Conservation (phyloP, 1,140 invertebrate species). For the Panagrolaimus sp. region DNA sequence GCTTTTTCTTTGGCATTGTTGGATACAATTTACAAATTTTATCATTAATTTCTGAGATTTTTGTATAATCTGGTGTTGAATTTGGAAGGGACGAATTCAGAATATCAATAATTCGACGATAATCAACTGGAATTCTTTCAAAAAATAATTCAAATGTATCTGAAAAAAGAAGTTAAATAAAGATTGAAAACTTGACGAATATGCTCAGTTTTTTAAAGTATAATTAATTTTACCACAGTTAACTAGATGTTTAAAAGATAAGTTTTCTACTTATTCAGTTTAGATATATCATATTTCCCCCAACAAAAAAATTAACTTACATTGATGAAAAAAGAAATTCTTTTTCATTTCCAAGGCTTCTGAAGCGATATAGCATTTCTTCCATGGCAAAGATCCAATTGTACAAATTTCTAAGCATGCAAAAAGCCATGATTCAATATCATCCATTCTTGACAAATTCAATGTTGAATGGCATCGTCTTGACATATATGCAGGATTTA, state of each 20-base stretch:
- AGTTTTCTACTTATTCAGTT: no score
- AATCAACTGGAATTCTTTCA: background rate
- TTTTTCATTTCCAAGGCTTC: background rate
- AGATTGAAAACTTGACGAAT: no score
- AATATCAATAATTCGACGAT: background rate
- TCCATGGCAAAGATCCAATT: background rate
- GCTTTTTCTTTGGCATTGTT: background rate
- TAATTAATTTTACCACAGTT: no score
- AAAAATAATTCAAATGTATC: conserved; percentile 7
- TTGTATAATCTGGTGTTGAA: background rate
- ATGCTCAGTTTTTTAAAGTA: no score
- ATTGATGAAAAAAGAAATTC: conserved; percentile 16
- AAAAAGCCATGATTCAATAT: conserved; percentile 1
- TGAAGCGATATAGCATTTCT: background rate
- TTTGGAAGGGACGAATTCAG: background rate
- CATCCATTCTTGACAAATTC: background rate
- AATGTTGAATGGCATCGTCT: background rate
- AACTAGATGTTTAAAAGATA: no score
- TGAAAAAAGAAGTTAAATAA: background rate
- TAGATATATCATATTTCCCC: no score
- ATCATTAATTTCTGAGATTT: conserved; percentile 12
- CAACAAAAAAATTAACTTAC: background rate
- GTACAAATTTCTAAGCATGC: background rate
- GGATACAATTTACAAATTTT: conserved; percentile 14
- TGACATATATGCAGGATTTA: background rate